These are phyloP conservation scores for Ditula angustiorana DNA, from an alignment of 2,888 invertebrate genomes.

Conservation along the genomic window DNA sequence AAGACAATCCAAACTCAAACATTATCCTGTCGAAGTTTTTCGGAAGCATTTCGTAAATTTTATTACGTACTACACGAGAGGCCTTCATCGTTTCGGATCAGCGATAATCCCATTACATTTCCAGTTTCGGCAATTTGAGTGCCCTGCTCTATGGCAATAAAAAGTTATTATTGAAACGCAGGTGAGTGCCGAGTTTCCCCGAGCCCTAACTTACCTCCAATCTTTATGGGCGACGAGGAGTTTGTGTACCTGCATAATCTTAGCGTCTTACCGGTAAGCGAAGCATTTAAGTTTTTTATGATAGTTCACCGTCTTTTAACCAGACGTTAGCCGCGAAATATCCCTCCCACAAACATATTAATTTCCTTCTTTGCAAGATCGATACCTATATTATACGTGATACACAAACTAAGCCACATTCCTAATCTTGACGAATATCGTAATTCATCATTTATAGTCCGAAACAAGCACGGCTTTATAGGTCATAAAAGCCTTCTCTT, in stretches of 20 bases:
- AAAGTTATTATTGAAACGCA: conserved; percentile 68
- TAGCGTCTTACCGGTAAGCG: conserved; percentile 8
- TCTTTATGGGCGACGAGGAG: conserved; percentile 26
- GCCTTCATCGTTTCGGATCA: conserved; percentile 73
- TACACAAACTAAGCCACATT: conserved; percentile 2
- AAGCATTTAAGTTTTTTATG: conserved; percentile 27
- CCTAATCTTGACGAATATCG: conserved; percentile 24
- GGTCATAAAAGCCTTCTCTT: conserved; percentile 37
- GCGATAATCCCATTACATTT: conserved; percentile 75
- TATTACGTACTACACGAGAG: conserved; percentile 67
- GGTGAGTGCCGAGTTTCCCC: conserved; percentile 51
- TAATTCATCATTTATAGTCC: conserved; percentile 36
- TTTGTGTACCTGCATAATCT: conserved; percentile 35
- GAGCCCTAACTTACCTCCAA: conserved; percentile 14
- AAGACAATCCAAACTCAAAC: conserved; percentile 50
- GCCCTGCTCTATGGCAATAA: conserved; percentile 64
- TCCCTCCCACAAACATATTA: not conserved
- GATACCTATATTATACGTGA: not conserved
- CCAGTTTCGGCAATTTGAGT: conserved; percentile 70
- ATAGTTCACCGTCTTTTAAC: conserved; percentile 21
- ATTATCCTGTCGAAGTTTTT: conserved; percentile 51
- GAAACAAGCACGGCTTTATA: conserved; percentile 28
- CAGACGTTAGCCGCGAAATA: conserved; percentile 12
- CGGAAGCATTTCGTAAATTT: conserved; percentile 63
- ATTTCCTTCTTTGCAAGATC: not conserved